Conservation (phyloP, 2,888 invertebrate genomes). For the Drosophila phalerata region DNA sequence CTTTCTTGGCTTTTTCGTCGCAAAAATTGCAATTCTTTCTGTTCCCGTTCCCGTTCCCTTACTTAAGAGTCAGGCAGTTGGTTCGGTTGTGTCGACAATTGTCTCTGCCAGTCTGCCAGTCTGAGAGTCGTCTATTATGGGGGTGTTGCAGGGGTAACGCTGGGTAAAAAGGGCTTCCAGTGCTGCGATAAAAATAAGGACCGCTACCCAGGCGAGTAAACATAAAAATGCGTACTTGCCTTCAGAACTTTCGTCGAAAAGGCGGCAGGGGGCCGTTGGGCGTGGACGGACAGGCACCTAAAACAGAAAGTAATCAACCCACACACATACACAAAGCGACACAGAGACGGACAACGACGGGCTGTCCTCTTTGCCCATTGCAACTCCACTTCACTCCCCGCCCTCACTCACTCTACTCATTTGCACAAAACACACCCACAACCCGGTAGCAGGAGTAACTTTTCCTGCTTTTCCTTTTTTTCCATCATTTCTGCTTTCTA, state of each 20-base stretch:
- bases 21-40: conserved; percentile 79
- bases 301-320: conserved; percentile 81
- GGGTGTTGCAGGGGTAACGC: neutral
- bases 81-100: conserved; percentile 60
- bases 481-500: conserved; percentile 70
- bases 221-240: conserved; percentile 81
- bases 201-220: conserved; percentile 78
- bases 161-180: conserved; percentile 53
- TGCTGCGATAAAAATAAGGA: conserved; percentile 70
- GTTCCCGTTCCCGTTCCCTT: neutral
- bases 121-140: conserved; percentile 24
- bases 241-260: conserved; percentile 62
- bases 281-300: conserved; percentile 70
- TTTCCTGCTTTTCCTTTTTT: conserved; percentile 53
- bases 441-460: conserved; percentile 76
- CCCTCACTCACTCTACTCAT: conserved; percentile 62
- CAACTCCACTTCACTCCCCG: neutral
- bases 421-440: conserved; percentile 81
- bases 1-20: conserved; percentile 73
- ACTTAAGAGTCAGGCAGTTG: conserved; percentile 1
- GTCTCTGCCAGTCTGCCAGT: conserved; percentile 57
- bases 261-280: conserved; percentile 28
- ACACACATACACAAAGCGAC: conserved; percentile 55
- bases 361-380: conserved; percentile 13
- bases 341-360: conserved; percentile 29